Evolutionary conservation across 2,888 invertebrate genomes (phyloP), one percentile per base, ranked within the genome.

Genomic region (Heliconius erato): DNA sequence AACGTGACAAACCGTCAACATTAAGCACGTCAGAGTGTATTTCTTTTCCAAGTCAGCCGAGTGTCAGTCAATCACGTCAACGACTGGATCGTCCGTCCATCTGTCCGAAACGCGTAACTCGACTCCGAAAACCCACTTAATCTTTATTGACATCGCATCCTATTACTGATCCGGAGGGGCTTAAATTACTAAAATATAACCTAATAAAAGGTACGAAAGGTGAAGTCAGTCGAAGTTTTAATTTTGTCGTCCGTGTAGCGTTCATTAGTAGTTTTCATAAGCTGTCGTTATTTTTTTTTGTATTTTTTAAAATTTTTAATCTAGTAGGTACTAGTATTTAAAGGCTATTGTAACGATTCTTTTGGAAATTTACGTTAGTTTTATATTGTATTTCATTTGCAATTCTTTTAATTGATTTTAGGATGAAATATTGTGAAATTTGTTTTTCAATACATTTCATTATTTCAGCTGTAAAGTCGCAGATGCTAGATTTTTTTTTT

Each of bases 81-180:
- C 88, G 88, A 79, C 86, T 88, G 88, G 88, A 88, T 88, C 86
- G 87, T 87, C 87, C 84, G 86, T 87, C 88, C 85, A 85, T 86
- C 87, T 85, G 88, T 87, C 87, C 84, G 84, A 87, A 86, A 86
- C 85, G 88, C 88, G 89, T 88, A 89, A 89, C 89, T 87, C 87
- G 89, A 89, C 87, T 87, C 89, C 86, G 85, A 83, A 87, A 88
- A 87, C 87, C 86, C 87, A 87, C 89, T 88, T 89, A 89, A 89
- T 89, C 89, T 88, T 89, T 89, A 89, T 89, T 89, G 89, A 89
- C 89, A 87, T 89, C 87, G 86, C 85, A 81, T 86, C 86, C 72
- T 83, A 76, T 79, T 80, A 79, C 78, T 72, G 76, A 40, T 69
- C 63, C 26, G 40, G 28, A 4, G 67, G 49, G 26, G 7, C 16